Evolutionary conservation across 2,113 vertebrate species (phyloP), one percentile per base, ranked within the genome.

Genomic region (Chunga burmeisteri): DNA sequence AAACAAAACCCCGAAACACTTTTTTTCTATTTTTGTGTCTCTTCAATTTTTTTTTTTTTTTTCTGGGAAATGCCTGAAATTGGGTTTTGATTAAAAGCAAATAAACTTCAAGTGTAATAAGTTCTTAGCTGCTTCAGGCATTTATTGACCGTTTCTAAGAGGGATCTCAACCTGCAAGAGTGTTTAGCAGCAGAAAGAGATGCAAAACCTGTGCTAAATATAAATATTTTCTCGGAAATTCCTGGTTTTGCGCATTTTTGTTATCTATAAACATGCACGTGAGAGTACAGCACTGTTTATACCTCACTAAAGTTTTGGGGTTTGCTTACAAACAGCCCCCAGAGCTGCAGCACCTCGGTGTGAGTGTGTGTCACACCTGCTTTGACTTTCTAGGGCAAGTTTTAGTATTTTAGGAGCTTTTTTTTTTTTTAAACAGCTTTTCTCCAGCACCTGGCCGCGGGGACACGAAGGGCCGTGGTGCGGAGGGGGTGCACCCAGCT

Each of bases 261-360:
- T 3, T 26, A 5, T 55, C 4, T 49, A 1, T 26, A 5, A 13
- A 2, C 5, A 17, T 1, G 1, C 6, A 6, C 4, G 0, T 21
- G 13, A 10, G 15, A 20, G 3, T 5, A 13, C 26, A 13, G 2
- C 2, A 3, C 6, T 1, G 3, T 16, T 46, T 21, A 4, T 5
- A 5, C 6, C 3, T 6, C 23, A 8, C 19, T 27, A 3, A 36
- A 20, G 2, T 1, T 11, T 10, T 14, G 3, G 6, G 38, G 32
- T 21, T 18, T 9, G 1, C 4, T 55, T 27, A 14, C 4, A 13
- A 63, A 11, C 2, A 13, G 8, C 3, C 38, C 8, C 29, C 7
- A 6, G 21, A 22, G 46, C 27, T 16, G 11, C 38, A 55, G 49
- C 10, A 2, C 38, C 15, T 26, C 7, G 20, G 32, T 22, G 56